Evolutionary conservation across 2,797 vertebrate genomes (phyloP).

Genomic region (Spizella passerina): DNA sequence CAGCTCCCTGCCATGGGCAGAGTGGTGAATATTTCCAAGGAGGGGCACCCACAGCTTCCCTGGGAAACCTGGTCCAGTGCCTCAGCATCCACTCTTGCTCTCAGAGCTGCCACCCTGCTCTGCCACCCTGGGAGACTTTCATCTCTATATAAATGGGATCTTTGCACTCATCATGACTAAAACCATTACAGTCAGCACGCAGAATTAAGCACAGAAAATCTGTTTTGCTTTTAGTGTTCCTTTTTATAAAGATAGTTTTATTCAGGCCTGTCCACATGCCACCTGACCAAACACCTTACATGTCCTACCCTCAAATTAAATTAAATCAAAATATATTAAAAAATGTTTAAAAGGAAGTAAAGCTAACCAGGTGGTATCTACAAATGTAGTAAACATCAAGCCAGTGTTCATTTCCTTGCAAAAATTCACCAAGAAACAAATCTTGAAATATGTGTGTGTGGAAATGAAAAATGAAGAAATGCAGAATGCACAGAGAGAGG

Average conservation of each 20-base stretch:
- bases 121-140: not conserved
- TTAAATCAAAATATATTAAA: not conserved
- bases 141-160: not conserved
- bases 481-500: not conserved
- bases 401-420: not conserved
- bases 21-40: not conserved
- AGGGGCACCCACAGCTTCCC: not conserved
- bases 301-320: not conserved
- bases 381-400: not conserved
- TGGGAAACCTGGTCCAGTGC: not conserved
- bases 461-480: not conserved
- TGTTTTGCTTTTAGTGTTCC: not conserved
- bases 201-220: not conserved
- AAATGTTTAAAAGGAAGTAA: not conserved
- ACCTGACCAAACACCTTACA: not conserved
- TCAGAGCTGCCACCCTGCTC: not conserved
- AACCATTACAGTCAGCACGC: not conserved
- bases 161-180: not conserved
- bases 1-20: not conserved
- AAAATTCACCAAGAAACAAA: not conserved
- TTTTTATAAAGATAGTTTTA: not conserved
- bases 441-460: not conserved
- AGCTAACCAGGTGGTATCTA: not conserved
- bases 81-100: not conserved
- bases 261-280: not conserved